phyloP scores from a whole-genome alignment of 2,888 invertebrate genomes.

The Horisme vitalbata region DNA sequence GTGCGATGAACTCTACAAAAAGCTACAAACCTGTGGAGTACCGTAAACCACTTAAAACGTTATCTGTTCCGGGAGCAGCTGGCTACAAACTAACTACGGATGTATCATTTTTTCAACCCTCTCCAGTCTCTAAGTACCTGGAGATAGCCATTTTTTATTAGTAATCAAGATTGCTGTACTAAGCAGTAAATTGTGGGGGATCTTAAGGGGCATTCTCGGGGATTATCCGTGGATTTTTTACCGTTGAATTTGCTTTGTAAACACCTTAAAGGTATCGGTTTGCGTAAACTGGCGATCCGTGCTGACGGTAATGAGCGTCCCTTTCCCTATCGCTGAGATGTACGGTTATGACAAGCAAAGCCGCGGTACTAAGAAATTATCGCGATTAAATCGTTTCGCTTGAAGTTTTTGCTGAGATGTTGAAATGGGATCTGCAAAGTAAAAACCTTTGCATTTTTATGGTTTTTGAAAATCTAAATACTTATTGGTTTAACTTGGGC shows the following conservation, averaged over 20 bases:
- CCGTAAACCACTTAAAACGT: slow-evolving; percentile 64
- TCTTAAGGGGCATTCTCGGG: slow-evolving; percentile 68
- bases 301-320: slow-evolving; percentile 78
- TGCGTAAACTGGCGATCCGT: slow-evolving; percentile 69
- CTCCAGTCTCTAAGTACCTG: slow-evolving; percentile 61
- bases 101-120: slow-evolving; percentile 78
- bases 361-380: slow-evolving; percentile 63
- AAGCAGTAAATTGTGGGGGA: slow-evolving; percentile 77
- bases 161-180: slow-evolving; percentile 70
- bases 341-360: slow-evolving; percentile 65
- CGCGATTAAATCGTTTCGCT: slow-evolving; percentile 51
- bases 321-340: slow-evolving; percentile 72
- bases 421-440: too few relatives aligned
- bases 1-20: too few relatives aligned
- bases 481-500: too few relatives aligned
- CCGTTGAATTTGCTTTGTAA: slow-evolving; percentile 75
- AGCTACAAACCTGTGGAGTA: slow-evolving; percentile 14
- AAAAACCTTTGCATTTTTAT: too few relatives aligned
- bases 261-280: slow-evolving; percentile 77
- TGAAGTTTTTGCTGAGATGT: slow-evolving; percentile 39
- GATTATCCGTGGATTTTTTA: slow-evolving; percentile 69
- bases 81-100: slow-evolving; percentile 65
- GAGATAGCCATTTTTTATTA: too few relatives aligned
- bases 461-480: too few relatives aligned
- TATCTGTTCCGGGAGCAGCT: slow-evolving; percentile 66